Percentiles rank a stretch among this genome's conserved stretches.
These are phyloP conservation scores for Molothrus ater DNA, from an alignment of 2,797 vertebrate genomes.

Conservation along the genomic window DNA sequence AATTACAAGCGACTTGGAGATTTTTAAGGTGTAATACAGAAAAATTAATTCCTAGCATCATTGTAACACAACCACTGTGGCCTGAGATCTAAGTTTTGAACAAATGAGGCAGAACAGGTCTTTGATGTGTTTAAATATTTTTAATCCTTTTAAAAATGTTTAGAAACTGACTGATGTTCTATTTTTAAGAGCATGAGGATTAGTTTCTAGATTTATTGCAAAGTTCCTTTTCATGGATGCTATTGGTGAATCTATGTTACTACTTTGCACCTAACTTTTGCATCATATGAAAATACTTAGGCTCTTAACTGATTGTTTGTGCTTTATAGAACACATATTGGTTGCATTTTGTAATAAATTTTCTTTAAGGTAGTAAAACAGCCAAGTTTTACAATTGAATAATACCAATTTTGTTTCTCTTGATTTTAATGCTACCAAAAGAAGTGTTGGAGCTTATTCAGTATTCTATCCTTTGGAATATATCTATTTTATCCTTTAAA, in stretches of 20 bases:
- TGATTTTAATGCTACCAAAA: not conserved
- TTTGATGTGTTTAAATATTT: not conserved
- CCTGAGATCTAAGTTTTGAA: not conserved
- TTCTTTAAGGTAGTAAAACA: not conserved
- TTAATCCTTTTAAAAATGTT: not conserved
- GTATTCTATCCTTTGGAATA: not conserved
- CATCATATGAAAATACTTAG: not conserved
- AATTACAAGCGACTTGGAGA: not conserved
- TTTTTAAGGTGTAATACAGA: not conserved
- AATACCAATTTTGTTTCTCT: not conserved
- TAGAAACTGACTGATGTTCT: not conserved
- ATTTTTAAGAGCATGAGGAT: not conserved
- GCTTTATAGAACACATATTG: not conserved
- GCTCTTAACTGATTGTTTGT: not conserved
- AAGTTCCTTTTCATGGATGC: not conserved
- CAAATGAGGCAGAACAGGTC: not conserved
- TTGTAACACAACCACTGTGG: not conserved
- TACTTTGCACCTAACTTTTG: not conserved
- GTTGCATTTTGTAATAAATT: not conserved
- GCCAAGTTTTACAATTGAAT: not conserved
- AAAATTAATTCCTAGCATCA: not conserved
- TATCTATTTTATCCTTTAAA: not conserved
- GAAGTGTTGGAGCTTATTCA: not conserved
- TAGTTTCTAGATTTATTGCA: not conserved
- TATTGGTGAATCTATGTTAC: not conserved